Evolutionary conservation across 2,888 invertebrate genomes (phyloP).

Genomic region (Phorcus lineatus): DNA sequence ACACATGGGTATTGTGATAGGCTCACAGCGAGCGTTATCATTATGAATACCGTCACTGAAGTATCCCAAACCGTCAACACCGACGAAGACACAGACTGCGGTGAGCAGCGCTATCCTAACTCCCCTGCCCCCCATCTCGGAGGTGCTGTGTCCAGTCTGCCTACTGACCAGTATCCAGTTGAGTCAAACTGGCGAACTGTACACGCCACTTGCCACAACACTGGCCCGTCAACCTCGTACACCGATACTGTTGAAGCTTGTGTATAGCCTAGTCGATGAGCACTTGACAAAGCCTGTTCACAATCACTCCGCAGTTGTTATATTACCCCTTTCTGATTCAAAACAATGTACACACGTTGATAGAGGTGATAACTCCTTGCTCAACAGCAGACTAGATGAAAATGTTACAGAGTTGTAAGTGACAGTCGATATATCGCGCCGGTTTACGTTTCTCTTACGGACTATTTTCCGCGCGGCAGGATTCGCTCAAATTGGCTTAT

Average conservation of each 20-base stretch:
- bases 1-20: slow-evolving; percentile 87
- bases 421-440: slow-evolving; percentile 2
- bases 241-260: slow-evolving; percentile 14
- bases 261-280: slow-evolving; percentile 1
- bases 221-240: background rate
- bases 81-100: background rate
- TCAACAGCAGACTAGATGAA: background rate
- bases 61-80: background rate
- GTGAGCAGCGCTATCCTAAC: background rate
- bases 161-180: background rate
- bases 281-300: slow-evolving; percentile 8
- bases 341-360: background rate
- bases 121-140: background rate
- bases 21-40: slow-evolving; percentile 80
- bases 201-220: background rate
- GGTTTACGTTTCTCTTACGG: background rate
- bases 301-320: slow-evolving; percentile 21
- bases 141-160: background rate
- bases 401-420: background rate
- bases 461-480: slow-evolving; percentile 18
- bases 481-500: background rate
- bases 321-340: slow-evolving; percentile 11
- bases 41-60: slow-evolving; percentile 24
- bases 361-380: background rate
- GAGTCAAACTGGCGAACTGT: background rate